These are phyloP conservation scores for Drosophila nigricruria DNA, from an alignment of 2,888 invertebrate species.

Conservation along the genomic window DNA sequence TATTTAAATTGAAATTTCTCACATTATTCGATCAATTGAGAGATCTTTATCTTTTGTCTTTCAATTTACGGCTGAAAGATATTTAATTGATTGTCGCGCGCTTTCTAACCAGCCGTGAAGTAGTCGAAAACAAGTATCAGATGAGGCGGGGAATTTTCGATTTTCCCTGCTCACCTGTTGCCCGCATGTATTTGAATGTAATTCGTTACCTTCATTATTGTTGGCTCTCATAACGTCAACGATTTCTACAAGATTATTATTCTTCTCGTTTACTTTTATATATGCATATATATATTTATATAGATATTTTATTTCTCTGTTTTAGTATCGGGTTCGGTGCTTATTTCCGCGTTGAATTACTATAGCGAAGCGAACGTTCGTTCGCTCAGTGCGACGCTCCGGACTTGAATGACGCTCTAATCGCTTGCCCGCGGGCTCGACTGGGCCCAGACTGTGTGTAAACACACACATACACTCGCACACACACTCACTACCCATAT, in stretches of 20 bases:
- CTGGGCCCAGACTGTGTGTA: conserved; percentile 85
- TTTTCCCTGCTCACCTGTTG: not conserved
- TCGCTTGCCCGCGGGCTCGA: conserved; percentile 94
- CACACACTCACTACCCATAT: not conserved
- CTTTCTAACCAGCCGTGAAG: conserved; percentile 9
- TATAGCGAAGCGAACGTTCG: conserved; percentile 36
- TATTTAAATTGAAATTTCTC: not conserved
- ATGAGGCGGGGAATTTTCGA: conserved; percentile 1
- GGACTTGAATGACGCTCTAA: conserved; percentile 99
- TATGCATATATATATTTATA: conserved; percentile 11
- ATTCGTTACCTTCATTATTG: conserved; percentile 50
- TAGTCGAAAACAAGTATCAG: not conserved
- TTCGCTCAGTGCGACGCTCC: conserved; percentile 91
- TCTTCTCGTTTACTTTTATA: not conserved
- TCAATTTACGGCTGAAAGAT: not conserved
- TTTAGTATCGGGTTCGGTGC: conserved; percentile 11
- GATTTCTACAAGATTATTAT: not conserved
- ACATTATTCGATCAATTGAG: conserved; percentile 6
- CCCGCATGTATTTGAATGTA: conserved; percentile 4
- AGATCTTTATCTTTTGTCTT: not conserved
- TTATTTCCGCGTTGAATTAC: conserved; percentile 40
- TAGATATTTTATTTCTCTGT: conserved; percentile 1
- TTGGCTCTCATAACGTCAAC: conserved; percentile 55
- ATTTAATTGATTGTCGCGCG: conserved; percentile 1
- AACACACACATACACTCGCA: not conserved